Evolutionary conservation across 2,888 invertebrate species (phyloP), one percentile per base, ranked within the genome.

Genomic region (Patella ulyssiponensis): DNA sequence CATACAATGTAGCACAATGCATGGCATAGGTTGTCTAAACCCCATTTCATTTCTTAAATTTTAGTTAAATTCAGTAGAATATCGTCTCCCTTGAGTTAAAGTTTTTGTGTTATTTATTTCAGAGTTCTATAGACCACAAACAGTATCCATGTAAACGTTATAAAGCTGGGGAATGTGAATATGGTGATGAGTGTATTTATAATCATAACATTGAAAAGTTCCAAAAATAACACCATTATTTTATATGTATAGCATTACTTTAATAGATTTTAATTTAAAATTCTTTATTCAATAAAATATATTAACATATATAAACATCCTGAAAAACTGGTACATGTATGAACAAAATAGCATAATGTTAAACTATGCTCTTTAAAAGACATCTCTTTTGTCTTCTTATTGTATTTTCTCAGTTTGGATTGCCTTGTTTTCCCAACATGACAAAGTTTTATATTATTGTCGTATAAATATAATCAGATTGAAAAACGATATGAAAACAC

Each of bases 121-220:
- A 54, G 69, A 33, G 27, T 75, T n/a, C 54, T n/a, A 5, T 33
- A 20, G 58, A 76, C n/a, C 64, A 53, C 54, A 79, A 75, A 51
- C 76, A 77, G 70, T 75, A 70, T 72, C 70, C 74, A 52, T 81
- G 81, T 70, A 81, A 78, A 71, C 74, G 76, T 64, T 77, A 54
- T 69, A 78, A 77, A 54, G 15, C 20, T 20, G 80, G 79, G 27
- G 23, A 73, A 7, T 81, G 80, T 78, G 70, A 72, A 14, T 27
- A 58, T 17, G 80, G 77, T 15, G 75, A 78, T 51, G 64, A 73
- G 14, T 81, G 81, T 69, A 56, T 33, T 17, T 80, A 80, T 70
- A 78, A 27, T 20, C 80, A 77, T 44, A 52, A 74, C 1, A 33
- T 51, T 14, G 51, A 69, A 74, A 56, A 27, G 44, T 44, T 44